Evolutionary conservation across 2,113 vertebrate genomes (phyloP).

Genomic region (Xenus cinereus): DNA sequence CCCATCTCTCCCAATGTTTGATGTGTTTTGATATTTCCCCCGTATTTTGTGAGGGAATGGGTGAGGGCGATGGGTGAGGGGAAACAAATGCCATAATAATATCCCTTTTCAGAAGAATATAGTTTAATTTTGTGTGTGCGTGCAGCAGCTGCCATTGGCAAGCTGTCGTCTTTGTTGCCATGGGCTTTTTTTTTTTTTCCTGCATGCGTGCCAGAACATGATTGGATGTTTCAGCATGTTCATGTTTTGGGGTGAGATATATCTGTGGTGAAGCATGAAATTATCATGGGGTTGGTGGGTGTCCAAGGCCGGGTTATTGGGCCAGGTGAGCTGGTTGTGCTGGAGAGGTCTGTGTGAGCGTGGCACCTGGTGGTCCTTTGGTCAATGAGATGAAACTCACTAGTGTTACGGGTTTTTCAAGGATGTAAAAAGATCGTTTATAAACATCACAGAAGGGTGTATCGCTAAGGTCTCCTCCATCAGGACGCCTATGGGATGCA

Average conservation of each 20-base stretch:
- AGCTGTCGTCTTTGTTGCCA: constrained; percentile 72
- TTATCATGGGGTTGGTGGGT: neutral
- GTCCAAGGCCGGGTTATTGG: neutral
- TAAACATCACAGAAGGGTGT: neutral
- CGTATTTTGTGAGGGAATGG: constrained; percentile 45
- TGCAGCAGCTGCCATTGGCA: constrained; percentile 71
- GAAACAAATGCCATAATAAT: constrained; percentile 66
- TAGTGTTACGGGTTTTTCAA: neutral
- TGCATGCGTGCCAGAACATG: constrained; percentile 68
- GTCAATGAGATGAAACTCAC: neutral
- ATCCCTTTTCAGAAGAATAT: constrained; percentile 65
- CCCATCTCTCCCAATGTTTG: neutral
- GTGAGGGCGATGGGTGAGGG: constrained; percentile 39
- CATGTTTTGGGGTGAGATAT: constrained; percentile 50
- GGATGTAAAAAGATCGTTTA: neutral
- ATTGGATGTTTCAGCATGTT: constrained; percentile 56
- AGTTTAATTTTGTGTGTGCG: constrained; percentile 67
- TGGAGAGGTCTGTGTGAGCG: rapidly evolving
- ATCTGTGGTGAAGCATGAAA: constrained; percentile 37
- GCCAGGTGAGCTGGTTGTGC: neutral
- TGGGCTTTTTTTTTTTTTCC: constrained; percentile 60
- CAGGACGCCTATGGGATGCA: neutral
- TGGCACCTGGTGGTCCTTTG: neutral
- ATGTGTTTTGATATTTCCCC: constrained; percentile 20
- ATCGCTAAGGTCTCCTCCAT: neutral